phyloP scores from a whole-genome alignment of 2,797 vertebrate species.

The Eulemur albifrons region DNA sequence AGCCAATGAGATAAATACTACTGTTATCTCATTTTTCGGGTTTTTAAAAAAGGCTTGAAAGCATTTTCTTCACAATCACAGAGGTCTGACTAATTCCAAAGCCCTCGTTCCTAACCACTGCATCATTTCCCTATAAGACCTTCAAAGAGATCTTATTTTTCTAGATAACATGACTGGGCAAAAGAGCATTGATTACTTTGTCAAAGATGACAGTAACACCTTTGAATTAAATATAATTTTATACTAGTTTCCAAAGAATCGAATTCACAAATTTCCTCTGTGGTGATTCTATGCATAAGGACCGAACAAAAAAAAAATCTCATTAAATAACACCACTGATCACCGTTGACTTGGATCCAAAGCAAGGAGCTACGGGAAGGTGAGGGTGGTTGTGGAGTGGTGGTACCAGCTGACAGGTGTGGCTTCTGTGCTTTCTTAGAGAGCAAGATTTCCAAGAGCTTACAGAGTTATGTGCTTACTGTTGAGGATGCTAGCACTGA shows the following conservation, averaged over 20 bases:
- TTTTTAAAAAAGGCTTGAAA: background rate
- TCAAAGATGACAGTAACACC: background rate
- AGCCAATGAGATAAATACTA: background rate
- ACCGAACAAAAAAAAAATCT: background rate
- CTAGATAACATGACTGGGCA: background rate
- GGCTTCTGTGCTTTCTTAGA: background rate
- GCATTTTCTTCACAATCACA: background rate
- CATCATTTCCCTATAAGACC: background rate
- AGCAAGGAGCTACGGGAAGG: background rate
- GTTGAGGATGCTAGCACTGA: background rate
- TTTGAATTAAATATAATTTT: background rate
- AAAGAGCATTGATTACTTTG: background rate
- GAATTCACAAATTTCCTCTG: background rate
- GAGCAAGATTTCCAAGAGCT: background rate
- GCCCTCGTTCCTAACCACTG: background rate
- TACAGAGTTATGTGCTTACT: background rate
- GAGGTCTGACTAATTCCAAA: background rate
- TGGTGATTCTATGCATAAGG: background rate
- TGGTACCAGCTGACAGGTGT: background rate
- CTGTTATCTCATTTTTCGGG: background rate
- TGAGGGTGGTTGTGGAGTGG: background rate
- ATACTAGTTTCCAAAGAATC: background rate
- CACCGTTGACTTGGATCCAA: background rate
- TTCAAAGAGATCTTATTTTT: background rate
- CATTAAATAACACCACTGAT: background rate